Evolutionary conservation across 2,888 invertebrate genomes (phyloP), one percentile per base, ranked within the genome.

Genomic region (Rhynchonema sp.): DNA sequence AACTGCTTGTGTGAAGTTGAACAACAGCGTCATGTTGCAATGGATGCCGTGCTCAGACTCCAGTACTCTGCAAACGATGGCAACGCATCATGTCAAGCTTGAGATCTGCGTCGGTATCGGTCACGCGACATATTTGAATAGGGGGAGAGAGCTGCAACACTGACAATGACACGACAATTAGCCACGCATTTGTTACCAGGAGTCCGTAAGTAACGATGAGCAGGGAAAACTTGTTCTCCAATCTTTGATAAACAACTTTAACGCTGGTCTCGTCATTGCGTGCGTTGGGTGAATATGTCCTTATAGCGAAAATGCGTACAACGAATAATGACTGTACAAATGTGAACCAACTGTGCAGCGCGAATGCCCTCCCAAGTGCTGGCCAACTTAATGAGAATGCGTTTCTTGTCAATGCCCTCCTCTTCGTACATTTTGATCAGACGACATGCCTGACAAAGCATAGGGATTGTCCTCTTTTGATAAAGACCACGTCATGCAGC

Each of bases 291-390:
- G n/a, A n/a, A n/a, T n/a, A n/a, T n/a, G n/a, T 38, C 20, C 9
- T 38, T 20, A 38, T 49, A 20, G 3, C 9, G 49, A 49, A 49
- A 49, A 13, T n/a, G 49, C n/a, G 20, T 20, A n/a, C n/a, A 38
- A 9, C 20, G 38, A 38, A 13, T 38, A 20, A 13, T 38, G 38
- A 9, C 38, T 38, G 38, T 38, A 52, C 13, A n/a, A n/a, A n/a
- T n/a, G n/a, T 23, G 23, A 52, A 55, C 79, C 78, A 78, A 88
- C 88, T 82, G 86, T 27, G 92, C 98, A 38, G 96, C 96, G 78
- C 94, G 87, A 65, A 98, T 94, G 30, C 98, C 96, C 78, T 99
- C 98, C 98, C 98, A 99, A 0, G 98, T 96, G 1, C 94, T 90
- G 0, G 94, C 91, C 65, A 99, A 79, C 76, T 99, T 99, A 65